Percentiles rank a stretch among this genome's conserved stretches.
Evolutionary conservation across 37 sponge, comb jelly and placozoan genomes (phyloP).

Genomic region (Beroe forskalii): DNA sequence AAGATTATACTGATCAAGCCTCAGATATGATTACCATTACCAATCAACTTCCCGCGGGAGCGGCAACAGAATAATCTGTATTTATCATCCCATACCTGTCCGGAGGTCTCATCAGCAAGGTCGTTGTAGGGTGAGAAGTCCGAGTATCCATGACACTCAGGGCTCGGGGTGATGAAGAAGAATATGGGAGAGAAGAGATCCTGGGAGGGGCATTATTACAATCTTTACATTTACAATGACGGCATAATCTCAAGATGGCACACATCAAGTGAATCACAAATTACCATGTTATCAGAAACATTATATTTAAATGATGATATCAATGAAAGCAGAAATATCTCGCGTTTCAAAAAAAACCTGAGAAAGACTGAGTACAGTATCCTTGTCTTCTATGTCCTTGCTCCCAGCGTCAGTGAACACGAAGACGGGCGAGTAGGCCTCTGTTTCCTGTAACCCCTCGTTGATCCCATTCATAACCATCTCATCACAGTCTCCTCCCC

Average conservation of each 20-base stretch:
- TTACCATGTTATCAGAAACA: too few species aligned
- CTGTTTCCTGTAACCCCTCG: slow-evolving; percentile 9
- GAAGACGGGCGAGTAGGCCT: slow-evolving; percentile 38
- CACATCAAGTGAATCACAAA: too few species aligned
- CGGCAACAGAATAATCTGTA: not conserved
- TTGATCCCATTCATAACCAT: slow-evolving; percentile 21
- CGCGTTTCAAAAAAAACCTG: not conserved
- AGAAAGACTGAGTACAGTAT: not conserved
- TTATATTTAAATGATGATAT: too few species aligned
- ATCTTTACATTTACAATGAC: too few species aligned
- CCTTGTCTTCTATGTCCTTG: not conserved
- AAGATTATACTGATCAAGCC: too few species aligned
- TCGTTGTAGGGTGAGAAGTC: not conserved
- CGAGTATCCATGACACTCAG: not conserved
- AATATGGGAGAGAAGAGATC: not conserved
- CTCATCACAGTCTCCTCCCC: slow-evolving; percentile 51
- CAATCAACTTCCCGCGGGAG: too few species aligned
- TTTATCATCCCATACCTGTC: not conserved
- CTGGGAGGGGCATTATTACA: too few species aligned
- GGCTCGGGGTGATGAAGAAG: slow-evolving; percentile 40
- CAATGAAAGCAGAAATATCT: too few species aligned
- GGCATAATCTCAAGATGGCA: too few species aligned
- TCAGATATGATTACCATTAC: too few species aligned
- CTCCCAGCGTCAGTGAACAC: slow-evolving; percentile 51
- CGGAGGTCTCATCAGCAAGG: slow-evolving; percentile 3